Percentiles rank a stretch among this genome's conserved stretches.
Evolutionary conservation across 2,797 vertebrate species (phyloP).

Genomic region (Syncerus caffer): DNA sequence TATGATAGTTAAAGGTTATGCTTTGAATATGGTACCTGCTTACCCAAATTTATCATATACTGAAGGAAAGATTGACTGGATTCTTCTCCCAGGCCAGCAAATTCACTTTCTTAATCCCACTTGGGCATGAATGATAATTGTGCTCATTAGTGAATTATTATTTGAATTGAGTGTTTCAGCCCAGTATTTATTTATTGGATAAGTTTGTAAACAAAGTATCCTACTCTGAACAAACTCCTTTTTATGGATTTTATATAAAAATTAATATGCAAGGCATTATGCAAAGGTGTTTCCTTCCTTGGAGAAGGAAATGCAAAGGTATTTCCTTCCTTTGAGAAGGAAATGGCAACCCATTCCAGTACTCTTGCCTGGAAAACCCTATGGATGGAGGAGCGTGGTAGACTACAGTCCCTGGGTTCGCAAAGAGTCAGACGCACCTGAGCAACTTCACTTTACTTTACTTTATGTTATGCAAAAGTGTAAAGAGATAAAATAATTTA

Average conservation of each 20-base stretch:
- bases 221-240: not conserved
- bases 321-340: not conserved
- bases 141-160: not conserved
- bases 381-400: not conserved
- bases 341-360: not conserved
- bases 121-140: not conserved
- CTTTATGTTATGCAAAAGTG: not conserved
- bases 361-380: not conserved
- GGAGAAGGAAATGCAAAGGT: not conserved
- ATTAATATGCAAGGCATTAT: not conserved
- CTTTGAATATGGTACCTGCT: not conserved
- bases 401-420: not conserved
- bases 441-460: not conserved
- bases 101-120: not conserved
- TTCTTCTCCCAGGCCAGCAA: not conserved
- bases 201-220: not conserved
- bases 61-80: not conserved
- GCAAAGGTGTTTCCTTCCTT: not conserved
- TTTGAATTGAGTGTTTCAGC: not conserved
- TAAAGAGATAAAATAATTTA: not conserved
- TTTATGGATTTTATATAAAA: not conserved
- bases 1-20: not conserved
- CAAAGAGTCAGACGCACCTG: accelerated
- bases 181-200: not conserved
- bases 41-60: not conserved